Evolutionary conservation across 2,797 vertebrate genomes (phyloP), one percentile per base, ranked within the genome.

Genomic region (Falco rusticolus): DNA sequence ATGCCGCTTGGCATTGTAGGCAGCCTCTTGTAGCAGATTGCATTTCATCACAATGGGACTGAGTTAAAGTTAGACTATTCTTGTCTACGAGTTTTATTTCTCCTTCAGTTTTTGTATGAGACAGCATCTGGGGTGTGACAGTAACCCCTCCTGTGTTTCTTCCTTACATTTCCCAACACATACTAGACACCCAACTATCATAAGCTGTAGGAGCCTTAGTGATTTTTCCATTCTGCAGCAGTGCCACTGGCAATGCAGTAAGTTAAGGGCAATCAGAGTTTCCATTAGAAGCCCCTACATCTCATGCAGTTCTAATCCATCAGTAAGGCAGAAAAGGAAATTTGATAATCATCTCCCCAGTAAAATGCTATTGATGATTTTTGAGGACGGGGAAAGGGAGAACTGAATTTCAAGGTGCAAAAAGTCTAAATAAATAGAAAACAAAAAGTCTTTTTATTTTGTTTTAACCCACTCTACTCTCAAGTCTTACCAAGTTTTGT

Each of bases 211-310:
- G 72, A 96, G 56, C 70, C 82, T 47, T 92, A 96, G 91, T 94
- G 96, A 96, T 97, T 96, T 97, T 97, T 97, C 95, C 96, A 77
- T 95, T 95, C 91, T 82, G 51, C 19, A 4, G 70, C 61, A 77
- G 60, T 70, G 96, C 93, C 87, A 90, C 78, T 91, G 95, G 96
- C 94, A 79, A 86, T 87, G 48, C 51, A 88, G 65, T 88, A 86
- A 72, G 93, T 91, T 95, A 87, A 93, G 76, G 79, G 72, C 82
- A 84, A 94, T 94, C 90, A 94, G 93, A 96, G 77, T 97, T 97
- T 97, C 95, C 95, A 91, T 92, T 96, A 91, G 89, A 90, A 93
- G 29, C 51, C 48, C 90, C 68, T 79, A 34, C 72, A 85, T 86
- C 89, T 95, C 84, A 12, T 60, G 56, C 45, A 88, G 87, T 60